phyloP scores from a whole-genome alignment of 64 coral and sea anemone species.

The Montipora capricornis region DNA sequence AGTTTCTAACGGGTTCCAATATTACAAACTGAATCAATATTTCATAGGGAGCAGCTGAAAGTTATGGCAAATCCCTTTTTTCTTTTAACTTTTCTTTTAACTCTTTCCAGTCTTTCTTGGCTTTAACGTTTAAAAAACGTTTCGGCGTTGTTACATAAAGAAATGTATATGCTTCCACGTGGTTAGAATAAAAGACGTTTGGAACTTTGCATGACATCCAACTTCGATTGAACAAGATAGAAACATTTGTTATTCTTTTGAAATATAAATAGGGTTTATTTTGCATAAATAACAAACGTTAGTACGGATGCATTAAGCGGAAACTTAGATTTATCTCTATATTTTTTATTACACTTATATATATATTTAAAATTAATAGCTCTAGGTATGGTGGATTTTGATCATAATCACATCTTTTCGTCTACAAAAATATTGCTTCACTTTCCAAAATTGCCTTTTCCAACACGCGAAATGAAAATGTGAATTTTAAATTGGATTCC shows the following conservation, averaged over 20 bases:
- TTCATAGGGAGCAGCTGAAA: not conserved
- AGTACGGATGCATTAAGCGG: not conserved
- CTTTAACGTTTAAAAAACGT: no score
- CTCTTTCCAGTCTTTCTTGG: not conserved
- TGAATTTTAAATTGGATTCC: slow-evolving; percentile 40
- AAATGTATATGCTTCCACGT: no score
- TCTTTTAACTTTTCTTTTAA: not conserved
- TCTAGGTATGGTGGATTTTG: no score
- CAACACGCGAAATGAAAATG: slow-evolving; percentile 2
- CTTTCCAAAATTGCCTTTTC: slow-evolving; percentile 1
- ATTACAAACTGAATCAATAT: not conserved
- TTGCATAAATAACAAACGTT: slow-evolving; percentile 11
- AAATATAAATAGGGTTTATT: not conserved
- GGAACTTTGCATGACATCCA: no score
- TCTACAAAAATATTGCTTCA: no score
- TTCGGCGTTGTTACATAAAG: no score
- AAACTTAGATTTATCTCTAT: not conserved
- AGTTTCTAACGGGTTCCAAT: slow-evolving; percentile 3
- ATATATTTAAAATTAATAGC: no score
- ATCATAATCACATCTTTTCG: no score
- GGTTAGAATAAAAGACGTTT: not conserved
- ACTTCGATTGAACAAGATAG: not conserved
- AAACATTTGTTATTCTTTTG: not conserved
- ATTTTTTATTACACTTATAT: no score
- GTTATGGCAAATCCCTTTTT: not conserved